Percentiles rank a stretch among this genome's conserved stretches.
phyloP scores from a whole-genome alignment of 2,888 invertebrate species.

The Eremobia ochroleuca region DNA sequence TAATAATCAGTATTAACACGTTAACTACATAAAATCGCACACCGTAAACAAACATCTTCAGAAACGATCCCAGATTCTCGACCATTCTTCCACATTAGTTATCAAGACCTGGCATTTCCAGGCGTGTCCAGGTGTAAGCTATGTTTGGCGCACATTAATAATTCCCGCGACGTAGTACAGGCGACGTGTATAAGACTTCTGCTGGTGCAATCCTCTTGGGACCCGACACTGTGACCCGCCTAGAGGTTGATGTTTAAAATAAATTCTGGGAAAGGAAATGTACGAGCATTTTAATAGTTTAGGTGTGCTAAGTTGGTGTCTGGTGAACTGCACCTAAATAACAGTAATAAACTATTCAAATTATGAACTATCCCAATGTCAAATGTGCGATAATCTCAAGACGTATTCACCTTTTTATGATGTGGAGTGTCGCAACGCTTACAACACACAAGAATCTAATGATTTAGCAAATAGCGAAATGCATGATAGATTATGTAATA shows the following conservation, averaged over 20 bases:
- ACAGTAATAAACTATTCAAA: neutral
- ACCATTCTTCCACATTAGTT: slow-evolving; percentile 33
- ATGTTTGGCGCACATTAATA: slow-evolving; percentile 71
- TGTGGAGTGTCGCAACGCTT: neutral
- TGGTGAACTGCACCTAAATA: neutral
- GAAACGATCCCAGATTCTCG: neutral
- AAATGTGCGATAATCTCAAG: too few relatives aligned
- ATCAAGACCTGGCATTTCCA: slow-evolving; percentile 28
- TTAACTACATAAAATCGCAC: neutral
- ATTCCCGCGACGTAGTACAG: slow-evolving; percentile 65
- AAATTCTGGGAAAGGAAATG: slow-evolving; percentile 7
- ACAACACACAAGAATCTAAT: neutral
- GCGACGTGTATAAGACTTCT: slow-evolving; percentile 58
- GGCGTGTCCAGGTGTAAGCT: slow-evolving; percentile 52
- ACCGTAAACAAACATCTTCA: neutral
- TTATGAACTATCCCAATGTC: neutral
- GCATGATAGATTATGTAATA: neutral
- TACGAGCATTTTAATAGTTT: slow-evolving; percentile 19
- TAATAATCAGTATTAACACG: neutral
- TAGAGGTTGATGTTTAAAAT: slow-evolving; percentile 26
- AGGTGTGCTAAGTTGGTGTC: neutral
- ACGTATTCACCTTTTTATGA: neutral
- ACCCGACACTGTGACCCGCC: slow-evolving; percentile 21
- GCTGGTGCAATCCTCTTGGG: slow-evolving; percentile 37
- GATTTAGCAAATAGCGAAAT: neutral